Evolutionary conservation across 2,113 vertebrate genomes (phyloP), one percentile per base, ranked within the genome.

Genomic region (Lota lota): DNA sequence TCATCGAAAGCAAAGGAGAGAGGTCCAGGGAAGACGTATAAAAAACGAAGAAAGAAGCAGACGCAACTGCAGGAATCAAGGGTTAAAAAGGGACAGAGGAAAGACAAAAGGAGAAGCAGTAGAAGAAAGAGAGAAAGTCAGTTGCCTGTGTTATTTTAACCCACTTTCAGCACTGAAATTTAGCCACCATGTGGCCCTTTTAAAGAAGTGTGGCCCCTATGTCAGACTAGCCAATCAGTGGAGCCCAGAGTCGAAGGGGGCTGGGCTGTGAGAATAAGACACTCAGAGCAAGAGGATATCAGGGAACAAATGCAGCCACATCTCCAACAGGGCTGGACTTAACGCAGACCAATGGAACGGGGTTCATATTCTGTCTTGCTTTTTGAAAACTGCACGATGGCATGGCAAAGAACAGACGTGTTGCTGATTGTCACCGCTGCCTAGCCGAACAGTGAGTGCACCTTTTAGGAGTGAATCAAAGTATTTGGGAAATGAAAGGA

Each of bases 131-230:
- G 51, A 63, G 40, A 50, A 12, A 66, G 50, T 50, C 68, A 68
- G 19, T 51, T 53, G 66, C 71, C 64, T 65, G 70, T 89, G 86
- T 90, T 91, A 67, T 92, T 86, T 77, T 91, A 91, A 91, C 89
- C 90, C 87, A 89, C 83, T 89, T 89, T 83, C 79, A 61, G 64
- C 59, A 6, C 74, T 78, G 79, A 85, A 88, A 88, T 85, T 81
- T 85, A 87, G 85, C 79, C 78, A 73, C 88, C 86, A 87, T 88
- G 83, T 84, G 85, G 85, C 85, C 83, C 69, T 78, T 82, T 73
- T 86, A 72, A 74, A 69, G 75, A 73, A 83, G 83, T 63, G 79
- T 80, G 76, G 83, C 76, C 72, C 73, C 63, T 60, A 47, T 54
- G 51, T 69, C 63, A 12, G 61, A 22, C 36, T 11, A 20, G 73